A percentile compares a stretch with the other conserved stretches of the same genome.
Conservation (phyloP, 2,888 invertebrate species). For the Blastobasis lacticolella region DNA sequence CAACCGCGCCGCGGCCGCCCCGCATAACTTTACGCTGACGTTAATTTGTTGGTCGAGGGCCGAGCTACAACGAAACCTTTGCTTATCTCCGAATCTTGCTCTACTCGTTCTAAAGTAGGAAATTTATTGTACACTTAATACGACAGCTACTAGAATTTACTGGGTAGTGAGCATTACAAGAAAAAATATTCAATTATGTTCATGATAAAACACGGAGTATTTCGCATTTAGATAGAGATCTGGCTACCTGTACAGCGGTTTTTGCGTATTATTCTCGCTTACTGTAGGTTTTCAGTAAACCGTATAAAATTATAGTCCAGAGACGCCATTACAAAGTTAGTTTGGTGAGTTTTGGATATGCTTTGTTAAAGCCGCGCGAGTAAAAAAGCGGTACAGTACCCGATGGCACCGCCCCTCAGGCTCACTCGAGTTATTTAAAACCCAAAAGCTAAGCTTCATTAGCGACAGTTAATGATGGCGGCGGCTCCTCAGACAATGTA, state of each 20-base stretch:
- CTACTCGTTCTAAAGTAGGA: conserved; percentile 45
- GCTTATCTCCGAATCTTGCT: conserved; percentile 56
- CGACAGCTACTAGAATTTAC: conserved; percentile 62
- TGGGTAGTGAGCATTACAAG: conserved; percentile 26
- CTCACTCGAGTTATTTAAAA: conserved; percentile 64
- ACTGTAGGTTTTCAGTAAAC: conserved; percentile 10
- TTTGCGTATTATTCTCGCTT: conserved; percentile 21
- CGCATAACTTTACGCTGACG: conserved; percentile 66
- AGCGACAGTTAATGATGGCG: conserved; percentile 70
- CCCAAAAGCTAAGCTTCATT: conserved; percentile 69
- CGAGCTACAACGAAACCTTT: conserved; percentile 47
- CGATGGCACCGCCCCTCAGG: conserved; percentile 50
- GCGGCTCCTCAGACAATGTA: conserved; percentile 39
- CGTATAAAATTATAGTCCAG: conserved; percentile 14
- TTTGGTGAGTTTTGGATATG: conserved; percentile 46
- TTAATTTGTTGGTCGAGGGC: conserved; percentile 60
- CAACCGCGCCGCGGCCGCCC: conserved; percentile 47
- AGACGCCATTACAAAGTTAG: conserved; percentile 51
- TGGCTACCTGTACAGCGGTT: conserved; percentile 21
- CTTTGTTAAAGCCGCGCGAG: conserved; percentile 54
- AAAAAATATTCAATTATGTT: conserved; percentile 36
- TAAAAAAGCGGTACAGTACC: conserved; percentile 55
- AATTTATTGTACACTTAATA: conserved; percentile 57
- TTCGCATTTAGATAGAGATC: conserved; percentile 30
- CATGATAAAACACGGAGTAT: conserved; percentile 22